A percentile compares a stretch with the other conserved stretches of the same genome.
Evolutionary conservation across 2,888 invertebrate species (phyloP).

Genomic region (Digitonthophagus gazella): DNA sequence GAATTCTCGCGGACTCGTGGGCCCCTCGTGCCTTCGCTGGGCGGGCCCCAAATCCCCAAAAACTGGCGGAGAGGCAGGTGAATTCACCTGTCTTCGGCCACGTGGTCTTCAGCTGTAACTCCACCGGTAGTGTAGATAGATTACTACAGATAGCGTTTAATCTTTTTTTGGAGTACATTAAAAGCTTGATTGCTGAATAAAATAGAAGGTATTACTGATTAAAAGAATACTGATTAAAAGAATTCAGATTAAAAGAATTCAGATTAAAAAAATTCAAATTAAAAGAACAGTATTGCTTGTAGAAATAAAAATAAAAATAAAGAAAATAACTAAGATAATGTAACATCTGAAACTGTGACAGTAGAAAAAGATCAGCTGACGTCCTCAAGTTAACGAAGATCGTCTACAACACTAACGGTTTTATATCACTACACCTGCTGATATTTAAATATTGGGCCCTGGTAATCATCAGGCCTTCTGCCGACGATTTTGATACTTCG

Average conservation of each 20-base stretch:
- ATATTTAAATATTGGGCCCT: background rate
- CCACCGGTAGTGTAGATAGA: slow-evolving; percentile 29
- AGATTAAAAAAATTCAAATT: too few species aligned
- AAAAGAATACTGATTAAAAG: too few species aligned
- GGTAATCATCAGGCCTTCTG: background rate
- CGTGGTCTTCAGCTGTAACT: slow-evolving; percentile 36
- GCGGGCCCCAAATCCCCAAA: slow-evolving; percentile 3
- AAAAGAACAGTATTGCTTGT: too few species aligned
- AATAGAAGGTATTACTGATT: too few species aligned
- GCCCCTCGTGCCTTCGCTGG: slow-evolving; percentile 35
- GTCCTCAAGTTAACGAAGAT: background rate
- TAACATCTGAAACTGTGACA: too few species aligned
- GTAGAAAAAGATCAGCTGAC: background rate
- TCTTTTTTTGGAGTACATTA: slow-evolving; percentile 10
- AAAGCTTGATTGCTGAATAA: too few species aligned
- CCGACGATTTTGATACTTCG: background rate
- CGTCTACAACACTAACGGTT: background rate
- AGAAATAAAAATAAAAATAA: too few species aligned
- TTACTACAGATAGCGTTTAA: slow-evolving; percentile 29
- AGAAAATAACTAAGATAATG: too few species aligned
- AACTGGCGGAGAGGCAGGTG: slow-evolving; percentile 30
- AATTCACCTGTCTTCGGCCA: slow-evolving; percentile 38
- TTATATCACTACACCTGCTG: background rate
- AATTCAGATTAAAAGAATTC: too few species aligned
- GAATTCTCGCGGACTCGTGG: slow-evolving; percentile 31